Evolutionary conservation across 2,888 invertebrate species (phyloP).

Genomic region (Podotricha telesiphe): DNA sequence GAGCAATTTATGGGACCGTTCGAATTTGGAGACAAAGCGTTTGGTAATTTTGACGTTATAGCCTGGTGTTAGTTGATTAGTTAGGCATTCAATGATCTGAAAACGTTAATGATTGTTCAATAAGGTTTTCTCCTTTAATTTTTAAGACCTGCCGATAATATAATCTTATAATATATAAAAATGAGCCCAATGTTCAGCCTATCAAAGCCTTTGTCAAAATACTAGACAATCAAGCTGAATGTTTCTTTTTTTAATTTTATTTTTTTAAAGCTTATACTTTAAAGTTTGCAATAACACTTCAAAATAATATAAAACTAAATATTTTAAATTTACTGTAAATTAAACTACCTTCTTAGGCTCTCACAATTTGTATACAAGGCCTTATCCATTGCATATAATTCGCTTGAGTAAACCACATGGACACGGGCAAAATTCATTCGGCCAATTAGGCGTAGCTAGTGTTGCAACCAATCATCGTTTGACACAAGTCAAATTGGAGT

Average conservation of each 20-base stretch:
- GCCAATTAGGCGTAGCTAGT: constrained; percentile 75
- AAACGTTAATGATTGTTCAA: not conserved
- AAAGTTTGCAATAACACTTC: not conserved
- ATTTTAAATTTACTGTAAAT: not conserved
- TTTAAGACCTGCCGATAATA: too few species aligned
- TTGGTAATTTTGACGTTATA: constrained; percentile 28
- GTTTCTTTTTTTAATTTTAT: too few species aligned
- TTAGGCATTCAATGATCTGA: not conserved
- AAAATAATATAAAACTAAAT: not conserved
- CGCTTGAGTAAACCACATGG: constrained; percentile 54
- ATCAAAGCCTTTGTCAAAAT: too few species aligned
- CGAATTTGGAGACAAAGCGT: constrained; percentile 37
- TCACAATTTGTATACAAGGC: not conserved
- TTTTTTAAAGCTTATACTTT: too few species aligned
- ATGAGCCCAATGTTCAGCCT: too few species aligned
- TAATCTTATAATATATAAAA: too few species aligned
- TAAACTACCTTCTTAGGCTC: not conserved
- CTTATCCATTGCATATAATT: constrained; percentile 37
- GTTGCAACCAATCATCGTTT: constrained; percentile 82
- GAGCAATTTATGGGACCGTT: constrained; percentile 38
- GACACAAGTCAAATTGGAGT: constrained; percentile 79
- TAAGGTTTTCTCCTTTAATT: too few species aligned
- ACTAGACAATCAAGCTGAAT: too few species aligned
- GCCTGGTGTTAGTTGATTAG: constrained; percentile 10
- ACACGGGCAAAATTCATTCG: constrained; percentile 75